A percentile compares a stretch with the other conserved stretches of the same genome.
phyloP scores from a whole-genome alignment of 2,888 invertebrate species.

The Agonopterix subpropinquella region DNA sequence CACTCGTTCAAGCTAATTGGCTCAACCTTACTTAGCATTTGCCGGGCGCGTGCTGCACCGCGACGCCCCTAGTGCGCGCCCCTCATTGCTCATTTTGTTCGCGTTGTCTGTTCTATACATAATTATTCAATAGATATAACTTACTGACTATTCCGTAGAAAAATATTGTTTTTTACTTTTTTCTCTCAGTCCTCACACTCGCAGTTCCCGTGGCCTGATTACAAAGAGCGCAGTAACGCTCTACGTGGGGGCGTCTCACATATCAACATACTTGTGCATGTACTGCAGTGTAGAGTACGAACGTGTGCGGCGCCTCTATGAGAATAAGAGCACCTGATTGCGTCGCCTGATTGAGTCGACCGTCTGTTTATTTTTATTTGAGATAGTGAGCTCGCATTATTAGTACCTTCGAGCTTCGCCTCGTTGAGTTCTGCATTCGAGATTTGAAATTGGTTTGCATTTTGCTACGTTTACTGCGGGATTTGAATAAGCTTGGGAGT shows the following conservation, averaged over 20 bases:
- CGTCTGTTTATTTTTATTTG: conserved; percentile 36
- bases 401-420: too few species aligned
- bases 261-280: conserved; percentile 5
- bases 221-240: conserved; percentile 38
- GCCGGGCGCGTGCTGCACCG: too few species aligned
- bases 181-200: conserved; percentile 4
- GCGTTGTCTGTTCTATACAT: too few species aligned
- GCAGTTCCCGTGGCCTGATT: conserved; percentile 28
- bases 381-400: conserved; percentile 23
- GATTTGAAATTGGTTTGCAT: background rate
- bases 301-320: conserved; percentile 18
- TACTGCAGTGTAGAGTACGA: conserved; percentile 4
- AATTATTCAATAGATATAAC: too few species aligned
- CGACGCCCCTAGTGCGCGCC: too few species aligned
- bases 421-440: conserved; percentile 12
- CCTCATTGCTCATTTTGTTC: too few species aligned
- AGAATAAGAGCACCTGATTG: conserved; percentile 69
- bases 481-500: too few species aligned
- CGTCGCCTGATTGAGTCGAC: conserved; percentile 47
- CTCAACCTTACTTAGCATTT: too few species aligned
- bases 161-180: too few species aligned
- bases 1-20: too few species aligned
- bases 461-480: background rate
- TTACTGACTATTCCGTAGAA: too few species aligned
- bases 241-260: conserved; percentile 10